Percentiles rank a stretch among this genome's conserved stretches.
Evolutionary conservation across 2,797 vertebrate genomes (phyloP).

Genomic region (Alcedo atthis): DNA sequence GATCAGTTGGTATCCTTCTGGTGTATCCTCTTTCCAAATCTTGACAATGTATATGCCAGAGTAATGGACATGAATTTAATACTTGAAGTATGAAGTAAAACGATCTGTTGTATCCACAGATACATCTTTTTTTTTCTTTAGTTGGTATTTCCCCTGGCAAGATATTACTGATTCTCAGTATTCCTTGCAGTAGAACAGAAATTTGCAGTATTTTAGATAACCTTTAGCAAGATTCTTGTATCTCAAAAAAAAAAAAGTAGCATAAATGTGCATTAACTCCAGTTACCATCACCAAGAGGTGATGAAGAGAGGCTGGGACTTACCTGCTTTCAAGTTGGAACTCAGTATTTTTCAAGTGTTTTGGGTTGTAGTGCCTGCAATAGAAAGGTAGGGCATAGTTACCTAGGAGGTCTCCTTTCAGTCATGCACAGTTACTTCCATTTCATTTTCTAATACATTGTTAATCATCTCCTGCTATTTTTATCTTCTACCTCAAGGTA

Average conservation of each 20-base stretch:
- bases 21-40: constrained; percentile 20
- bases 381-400: background rate
- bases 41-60: background rate
- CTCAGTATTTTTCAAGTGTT: background rate
- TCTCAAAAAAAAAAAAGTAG: background rate
- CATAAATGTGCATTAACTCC: background rate
- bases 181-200: background rate
- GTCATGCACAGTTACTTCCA: background rate
- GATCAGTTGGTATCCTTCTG: constrained; percentile 4
- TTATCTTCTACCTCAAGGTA: constrained; percentile 15
- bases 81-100: background rate
- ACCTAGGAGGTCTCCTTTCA: background rate
- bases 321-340: background rate
- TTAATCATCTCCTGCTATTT: constrained; percentile 16
- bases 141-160: background rate
- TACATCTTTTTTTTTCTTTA: background rate
- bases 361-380: background rate
- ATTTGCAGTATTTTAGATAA: background rate
- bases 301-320: background rate
- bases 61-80: constrained; percentile 15
- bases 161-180: background rate
- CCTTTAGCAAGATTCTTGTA: background rate
- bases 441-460: background rate
- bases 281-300: background rate
- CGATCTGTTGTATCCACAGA: background rate